A percentile compares a stretch with the other conserved stretches of the same genome.
Conservation (phyloP, 2,113 vertebrate genomes). For the Corythoichthys haematopterus region DNA sequence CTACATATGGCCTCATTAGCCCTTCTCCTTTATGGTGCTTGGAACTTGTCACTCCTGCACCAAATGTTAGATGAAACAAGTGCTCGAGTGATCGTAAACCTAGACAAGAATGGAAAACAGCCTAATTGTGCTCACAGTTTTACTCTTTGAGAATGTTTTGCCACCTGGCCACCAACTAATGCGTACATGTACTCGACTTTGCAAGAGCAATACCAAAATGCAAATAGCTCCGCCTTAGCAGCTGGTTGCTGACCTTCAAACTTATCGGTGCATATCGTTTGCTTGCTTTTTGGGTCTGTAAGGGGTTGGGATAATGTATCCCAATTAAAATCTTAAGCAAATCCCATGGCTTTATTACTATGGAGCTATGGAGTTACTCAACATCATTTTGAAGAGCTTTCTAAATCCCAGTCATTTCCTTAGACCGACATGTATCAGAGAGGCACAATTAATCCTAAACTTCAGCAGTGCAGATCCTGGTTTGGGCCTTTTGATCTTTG, state of each 20-base stretch:
- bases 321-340: conserved; percentile 74
- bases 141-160: conserved; percentile 39
- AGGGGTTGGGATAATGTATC: conserved; percentile 69
- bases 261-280: conserved; percentile 67
- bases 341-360: conserved; percentile 70
- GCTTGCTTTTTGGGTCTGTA: conserved; percentile 51
- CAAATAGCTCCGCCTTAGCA: conserved; percentile 55
- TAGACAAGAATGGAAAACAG: conserved; percentile 45
- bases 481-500: neutral
- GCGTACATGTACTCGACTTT: conserved; percentile 22
- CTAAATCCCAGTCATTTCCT: conserved; percentile 65
- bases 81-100: conserved; percentile 48
- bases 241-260: conserved; percentile 74
- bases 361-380: conserved; percentile 67
- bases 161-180: conserved; percentile 43
- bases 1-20: conserved; percentile 53
- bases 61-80: conserved; percentile 45
- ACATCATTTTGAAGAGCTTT: conserved; percentile 68
- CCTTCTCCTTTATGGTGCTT: conserved; percentile 38
- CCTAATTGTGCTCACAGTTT: conserved; percentile 49
- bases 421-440: conserved; percentile 51
- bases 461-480: conserved; percentile 1
- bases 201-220: conserved; percentile 8
- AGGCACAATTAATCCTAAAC: conserved; percentile 21
- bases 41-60: conserved; percentile 37